Percentiles rank a stretch among this genome's conserved stretches.
Conservation (phyloP, 2,888 invertebrate species). For the Gortyna flavago region DNA sequence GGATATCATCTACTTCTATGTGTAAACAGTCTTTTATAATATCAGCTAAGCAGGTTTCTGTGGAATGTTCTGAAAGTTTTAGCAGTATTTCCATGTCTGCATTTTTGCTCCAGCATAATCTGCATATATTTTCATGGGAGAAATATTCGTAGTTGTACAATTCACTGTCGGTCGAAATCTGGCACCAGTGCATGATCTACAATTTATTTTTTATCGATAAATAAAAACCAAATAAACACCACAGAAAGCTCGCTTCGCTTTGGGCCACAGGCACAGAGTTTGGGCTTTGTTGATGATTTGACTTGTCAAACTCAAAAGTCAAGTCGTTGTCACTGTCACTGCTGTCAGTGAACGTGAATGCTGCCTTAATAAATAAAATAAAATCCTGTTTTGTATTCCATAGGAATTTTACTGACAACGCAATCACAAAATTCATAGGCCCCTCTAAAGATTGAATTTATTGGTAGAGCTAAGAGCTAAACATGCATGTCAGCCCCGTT, state of each 20-base stretch:
- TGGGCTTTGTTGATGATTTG: constrained; percentile 48
- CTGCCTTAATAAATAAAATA: not conserved
- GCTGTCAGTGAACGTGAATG: not conserved
- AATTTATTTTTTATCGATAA: constrained; percentile 11
- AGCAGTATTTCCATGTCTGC: constrained; percentile 70
- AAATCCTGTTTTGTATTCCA: not conserved
- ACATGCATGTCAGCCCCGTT: no score
- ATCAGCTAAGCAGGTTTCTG: constrained; percentile 66
- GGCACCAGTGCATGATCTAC: constrained; percentile 66
- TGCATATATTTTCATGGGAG: constrained; percentile 78
- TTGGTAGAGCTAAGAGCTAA: no score
- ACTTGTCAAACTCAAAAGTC: constrained; percentile 18
- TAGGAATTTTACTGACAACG: not conserved
- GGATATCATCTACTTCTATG: constrained; percentile 71
- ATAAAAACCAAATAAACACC: constrained; percentile 7
- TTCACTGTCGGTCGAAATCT: constrained; percentile 65
- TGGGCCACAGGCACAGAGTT: no score
- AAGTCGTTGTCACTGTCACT: not conserved
- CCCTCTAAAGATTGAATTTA: not conserved
- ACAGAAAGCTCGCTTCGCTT: not conserved
- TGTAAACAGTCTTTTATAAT: constrained; percentile 79
- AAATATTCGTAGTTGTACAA: constrained; percentile 80
- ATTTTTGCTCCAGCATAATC: constrained; percentile 81
- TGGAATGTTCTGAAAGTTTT: constrained; percentile 52
- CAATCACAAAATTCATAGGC: not conserved